Base-by-base conservation (phyloP, 2,888 invertebrate species). In the Neuroscelio doddi region DNA sequence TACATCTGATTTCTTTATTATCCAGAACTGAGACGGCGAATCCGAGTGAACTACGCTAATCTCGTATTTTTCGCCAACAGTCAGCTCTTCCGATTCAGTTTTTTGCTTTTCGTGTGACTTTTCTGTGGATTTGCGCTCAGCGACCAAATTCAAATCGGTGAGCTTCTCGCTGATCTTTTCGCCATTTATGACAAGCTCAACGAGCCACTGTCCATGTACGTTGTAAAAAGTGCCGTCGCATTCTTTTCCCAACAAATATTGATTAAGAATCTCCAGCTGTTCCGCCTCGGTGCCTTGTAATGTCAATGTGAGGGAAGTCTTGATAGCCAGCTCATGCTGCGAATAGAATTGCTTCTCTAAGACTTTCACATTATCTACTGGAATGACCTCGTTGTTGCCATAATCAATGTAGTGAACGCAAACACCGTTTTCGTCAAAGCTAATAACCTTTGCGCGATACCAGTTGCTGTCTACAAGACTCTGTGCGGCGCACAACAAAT, bases 21-120 rank as follows among this genome's bases (percentile, higher is more conserved):
- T 84, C 88, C 92, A 94, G 83, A 94, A 92, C 70, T 92, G 90
- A 29, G 89, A 90, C 0, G 93, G 93, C 38, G 89, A 89, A 77
- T 93, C 92, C n/a, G 90, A 88, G 71, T 93, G 93, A 64, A 91
- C 88, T 24, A 93, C 88, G 66, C 86, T 86, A 0, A 90, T 90
- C 51, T 86, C 61, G 8, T 82, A 75, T 10, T 17, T 8, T 1
- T 69, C 68, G 2, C 81, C 84, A 15, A 68, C 57, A 0, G 55
- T 42, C 53, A 77, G 64, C n/a, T 72, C 69, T 1, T 56, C n/a
- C 2, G 65, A 82, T 83, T 38, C 82, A 3, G 52, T 42, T 15
- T 46, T 42, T 15, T 49, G 34, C 3, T 34, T 21, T 15, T 49
- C 47, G 21, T 21, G 3, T 21, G 21, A 5, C 21, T 21, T n/a